Evolutionary conservation across 2,113 vertebrate species (phyloP).

Genomic region (Hemichromis elongatus): DNA sequence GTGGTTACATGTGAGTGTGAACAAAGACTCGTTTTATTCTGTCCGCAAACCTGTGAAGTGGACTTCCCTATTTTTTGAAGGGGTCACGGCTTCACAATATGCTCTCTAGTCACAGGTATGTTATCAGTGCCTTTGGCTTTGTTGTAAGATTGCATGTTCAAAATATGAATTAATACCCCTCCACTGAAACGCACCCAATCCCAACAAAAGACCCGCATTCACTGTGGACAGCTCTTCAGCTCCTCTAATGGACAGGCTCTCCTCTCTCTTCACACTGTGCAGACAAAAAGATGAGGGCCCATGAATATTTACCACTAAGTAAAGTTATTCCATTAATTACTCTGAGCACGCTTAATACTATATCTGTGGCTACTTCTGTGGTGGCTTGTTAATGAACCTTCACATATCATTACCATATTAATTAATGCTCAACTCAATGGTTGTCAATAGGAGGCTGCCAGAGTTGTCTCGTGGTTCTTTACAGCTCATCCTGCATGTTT

Average conservation of each 20-base stretch:
- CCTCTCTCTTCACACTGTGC: constrained; percentile 63
- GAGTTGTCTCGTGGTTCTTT: constrained; percentile 44
- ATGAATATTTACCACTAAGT: constrained; percentile 78
- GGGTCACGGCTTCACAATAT: constrained; percentile 50
- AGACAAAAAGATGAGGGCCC: constrained; percentile 63
- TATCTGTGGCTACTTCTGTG: constrained; percentile 71
- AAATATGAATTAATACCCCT: constrained; percentile 71
- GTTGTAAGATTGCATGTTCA: constrained; percentile 59
- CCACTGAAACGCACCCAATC: constrained; percentile 71
- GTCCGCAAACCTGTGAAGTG: constrained; percentile 59
- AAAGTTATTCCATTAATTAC: constrained; percentile 80
- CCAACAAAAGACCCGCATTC: constrained; percentile 72
- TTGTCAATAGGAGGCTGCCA: constrained; percentile 64
- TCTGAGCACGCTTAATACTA: constrained; percentile 63
- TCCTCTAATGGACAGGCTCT: constrained; percentile 76
- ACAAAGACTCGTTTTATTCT: constrained; percentile 58
- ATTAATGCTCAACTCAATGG: constrained; percentile 69
- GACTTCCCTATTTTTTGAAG: constrained; percentile 43
- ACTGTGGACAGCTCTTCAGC: constrained; percentile 71
- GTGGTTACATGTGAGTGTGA: constrained; percentile 11
- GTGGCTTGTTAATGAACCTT: constrained; percentile 68
- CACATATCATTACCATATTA: constrained; percentile 76
- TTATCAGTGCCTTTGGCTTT: constrained; percentile 64
- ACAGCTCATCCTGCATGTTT: constrained; percentile 37
- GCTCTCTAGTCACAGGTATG: constrained; percentile 57